phyloP scores from a whole-genome alignment of 2,797 vertebrate species.

The Nannoperca australis region DNA sequence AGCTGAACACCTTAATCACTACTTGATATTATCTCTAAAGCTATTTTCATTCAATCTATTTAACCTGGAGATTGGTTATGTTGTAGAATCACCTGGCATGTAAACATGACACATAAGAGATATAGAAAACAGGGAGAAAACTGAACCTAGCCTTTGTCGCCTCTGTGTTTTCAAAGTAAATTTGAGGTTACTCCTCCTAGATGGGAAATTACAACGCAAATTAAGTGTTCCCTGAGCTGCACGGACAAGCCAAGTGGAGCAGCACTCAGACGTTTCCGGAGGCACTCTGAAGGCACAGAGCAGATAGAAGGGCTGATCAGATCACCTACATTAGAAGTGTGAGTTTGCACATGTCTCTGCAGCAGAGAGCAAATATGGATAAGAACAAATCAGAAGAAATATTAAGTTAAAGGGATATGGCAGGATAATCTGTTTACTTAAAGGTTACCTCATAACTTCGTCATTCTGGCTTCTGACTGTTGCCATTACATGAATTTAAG shows the following conservation, averaged over 20 bases:
- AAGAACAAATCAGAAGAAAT: background rate
- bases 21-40: constrained; percentile 20
- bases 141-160: background rate
- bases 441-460: background rate
- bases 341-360: constrained; percentile 15
- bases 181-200: background rate
- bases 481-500: background rate
- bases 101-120: background rate
- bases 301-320: constrained; percentile 8
- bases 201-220: constrained; percentile 11
- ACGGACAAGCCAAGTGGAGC: constrained; percentile 28
- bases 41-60: background rate
- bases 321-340: background rate
- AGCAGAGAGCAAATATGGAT: background rate
- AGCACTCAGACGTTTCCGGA: background rate
- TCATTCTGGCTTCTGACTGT: background rate
- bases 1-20: background rate
- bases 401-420: rapidly evolving
- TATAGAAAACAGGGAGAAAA: background rate
- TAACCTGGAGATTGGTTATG: background rate
- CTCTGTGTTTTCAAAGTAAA: background rate
- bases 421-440: background rate
- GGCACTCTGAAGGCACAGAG: background rate
- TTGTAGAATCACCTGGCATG: background rate
- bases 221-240: constrained; percentile 32